phyloP scores from a whole-genome alignment of 2,797 vertebrate species.

The Aselliscus stoliczkanus region DNA sequence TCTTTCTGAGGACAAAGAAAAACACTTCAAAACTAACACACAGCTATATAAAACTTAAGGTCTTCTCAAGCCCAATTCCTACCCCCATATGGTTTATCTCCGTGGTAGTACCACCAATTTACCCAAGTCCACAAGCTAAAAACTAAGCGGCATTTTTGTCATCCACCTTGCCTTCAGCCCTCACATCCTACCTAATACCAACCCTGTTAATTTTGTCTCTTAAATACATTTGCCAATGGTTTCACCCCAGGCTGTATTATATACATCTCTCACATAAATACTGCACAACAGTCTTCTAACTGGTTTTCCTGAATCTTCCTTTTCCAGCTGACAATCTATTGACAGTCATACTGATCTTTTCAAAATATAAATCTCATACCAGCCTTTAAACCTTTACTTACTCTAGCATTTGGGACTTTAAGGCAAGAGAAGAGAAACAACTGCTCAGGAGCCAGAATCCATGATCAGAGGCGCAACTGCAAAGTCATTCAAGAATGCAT shows the following conservation, averaged over 20 bases:
- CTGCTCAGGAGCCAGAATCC: neutral
- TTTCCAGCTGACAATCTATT: neutral
- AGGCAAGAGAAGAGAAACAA: neutral
- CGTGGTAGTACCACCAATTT: neutral
- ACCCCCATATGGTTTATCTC: neutral
- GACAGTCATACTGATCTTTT: neutral
- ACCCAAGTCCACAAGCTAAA: neutral
- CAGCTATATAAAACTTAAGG: neutral
- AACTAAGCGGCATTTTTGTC: neutral
- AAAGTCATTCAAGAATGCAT: neutral
- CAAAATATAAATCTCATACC: neutral
- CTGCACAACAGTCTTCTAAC: neutral
- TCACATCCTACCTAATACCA: neutral
- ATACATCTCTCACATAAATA: neutral
- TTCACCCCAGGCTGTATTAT: neutral
- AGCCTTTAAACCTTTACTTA: neutral
- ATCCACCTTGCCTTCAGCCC: neutral
- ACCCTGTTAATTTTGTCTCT: neutral
- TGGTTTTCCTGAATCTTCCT: neutral
- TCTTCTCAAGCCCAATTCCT: neutral
- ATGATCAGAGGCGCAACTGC: neutral
- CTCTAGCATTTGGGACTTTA: neutral
- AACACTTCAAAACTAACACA: neutral
- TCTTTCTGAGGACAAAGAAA: neutral
- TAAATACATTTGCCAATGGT: neutral